Evolutionary conservation across 2,797 vertebrate species (phyloP), one percentile per base, ranked within the genome.

Genomic region (Zalophus californianus): DNA sequence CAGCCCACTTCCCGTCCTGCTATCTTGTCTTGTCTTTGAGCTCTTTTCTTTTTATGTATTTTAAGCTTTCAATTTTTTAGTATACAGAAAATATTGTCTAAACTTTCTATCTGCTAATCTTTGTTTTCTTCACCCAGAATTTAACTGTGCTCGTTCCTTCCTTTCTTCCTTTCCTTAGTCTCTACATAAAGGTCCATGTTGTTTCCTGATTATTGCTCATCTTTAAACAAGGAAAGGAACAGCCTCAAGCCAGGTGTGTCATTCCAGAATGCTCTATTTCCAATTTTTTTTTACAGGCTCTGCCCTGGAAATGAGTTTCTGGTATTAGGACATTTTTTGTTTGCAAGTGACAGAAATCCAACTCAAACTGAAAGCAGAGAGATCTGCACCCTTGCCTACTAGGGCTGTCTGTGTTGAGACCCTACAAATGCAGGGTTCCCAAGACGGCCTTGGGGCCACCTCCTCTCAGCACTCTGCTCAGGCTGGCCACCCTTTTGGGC

Each of bases 281-380:
- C 48, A 66, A n/a, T 50, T 7, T 35, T 15, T 29, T 75, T 38
- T 79, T 21, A 58, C 32, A 56, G 18, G 62, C 11, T 92, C 60
- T 48, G 35, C 64, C 66, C 64, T 87, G 21, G 56, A 92, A 91
- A 29, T 72, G 12, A 56, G 83, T 62, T 84, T 64, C 80, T 96
- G 86, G 15, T 44, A 62, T 82, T 48, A 86, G 66, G 25, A 38
- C 35, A 16, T 21, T 2, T 66, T 50, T 52, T 13, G 27, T 77
- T 56, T 72, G 20, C 20, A 48, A 29, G 9, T 25, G 60, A 82
- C 60, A 89, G 77, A 86, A 48, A 62, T 7, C 35, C 9, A n/a
- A 23, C 29, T 87, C 21, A 21, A 14, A 91, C 4, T 21, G 85
- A 32, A 68, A 73, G 66, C 77, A 21, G 35, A 62, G 32, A 9